Evolutionary conservation across 1,140 invertebrate species (phyloP).

Genomic region (Penaeus vannamei): DNA sequence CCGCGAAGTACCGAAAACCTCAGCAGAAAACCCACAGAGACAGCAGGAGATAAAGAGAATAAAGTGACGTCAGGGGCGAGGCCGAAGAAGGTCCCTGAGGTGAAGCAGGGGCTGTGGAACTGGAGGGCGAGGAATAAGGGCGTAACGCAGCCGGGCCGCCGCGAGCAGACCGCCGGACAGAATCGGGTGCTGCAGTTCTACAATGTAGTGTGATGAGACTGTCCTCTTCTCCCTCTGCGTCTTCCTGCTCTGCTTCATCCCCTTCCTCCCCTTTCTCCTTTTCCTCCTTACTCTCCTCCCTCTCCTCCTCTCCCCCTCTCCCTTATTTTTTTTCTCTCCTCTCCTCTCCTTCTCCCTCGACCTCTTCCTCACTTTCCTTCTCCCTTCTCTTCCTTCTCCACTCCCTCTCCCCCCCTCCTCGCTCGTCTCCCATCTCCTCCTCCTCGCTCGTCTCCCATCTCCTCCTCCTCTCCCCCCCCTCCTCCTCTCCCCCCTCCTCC

Average conservation of each 20-base stretch:
- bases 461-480: no score
- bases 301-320: no score
- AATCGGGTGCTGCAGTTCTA: background rate
- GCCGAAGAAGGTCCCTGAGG: background rate
- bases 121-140: background rate
- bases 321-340: no score
- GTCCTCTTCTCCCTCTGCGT: background rate
- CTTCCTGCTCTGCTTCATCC: background rate
- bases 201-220: background rate
- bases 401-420: no score
- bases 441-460: no score
- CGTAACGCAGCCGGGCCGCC: background rate
- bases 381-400: no score
- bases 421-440: no score
- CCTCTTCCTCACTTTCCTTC: no score
- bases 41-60: background rate
- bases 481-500: background rate
- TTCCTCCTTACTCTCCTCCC: no score
- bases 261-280: no score
- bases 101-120: background rate
- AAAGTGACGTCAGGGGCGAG: background rate
- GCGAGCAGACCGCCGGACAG: background rate
- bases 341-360: no score
- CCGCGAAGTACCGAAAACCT: conserved; percentile 6
- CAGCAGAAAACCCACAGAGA: background rate